Conservation (phyloP, 1,140 invertebrate species). For the Psilanteris sp. region DNA sequence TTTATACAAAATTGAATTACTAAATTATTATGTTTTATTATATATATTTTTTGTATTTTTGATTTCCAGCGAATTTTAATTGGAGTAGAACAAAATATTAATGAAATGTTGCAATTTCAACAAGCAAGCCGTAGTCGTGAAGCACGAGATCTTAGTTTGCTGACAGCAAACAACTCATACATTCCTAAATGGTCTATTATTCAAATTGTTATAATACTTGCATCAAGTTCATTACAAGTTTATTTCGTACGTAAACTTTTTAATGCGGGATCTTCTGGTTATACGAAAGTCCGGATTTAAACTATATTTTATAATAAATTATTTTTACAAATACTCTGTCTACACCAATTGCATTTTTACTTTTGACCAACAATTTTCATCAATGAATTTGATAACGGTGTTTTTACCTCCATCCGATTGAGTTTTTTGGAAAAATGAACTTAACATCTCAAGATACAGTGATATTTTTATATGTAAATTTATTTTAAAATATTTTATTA, state of each 20-base stretch:
- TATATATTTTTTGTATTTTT: not conserved
- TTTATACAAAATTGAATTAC: no score
- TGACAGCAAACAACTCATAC: constrained; percentile 91
- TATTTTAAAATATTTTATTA: not conserved
- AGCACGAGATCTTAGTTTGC: constrained; percentile 89
- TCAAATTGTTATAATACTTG: constrained; percentile 90
- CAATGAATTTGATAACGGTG: no score
- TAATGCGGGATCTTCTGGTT: constrained; percentile 85
- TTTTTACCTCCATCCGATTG: no score
- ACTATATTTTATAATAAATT: no score
- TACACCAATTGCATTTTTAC: no score
- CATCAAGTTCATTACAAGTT: constrained; percentile 89
- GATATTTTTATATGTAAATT: constrained; percentile 3
- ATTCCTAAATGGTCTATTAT: constrained; percentile 92
- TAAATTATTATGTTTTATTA: no score
- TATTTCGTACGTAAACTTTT: constrained; percentile 94
- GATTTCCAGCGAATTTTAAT: constrained; percentile 85
- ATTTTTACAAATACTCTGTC: no score
- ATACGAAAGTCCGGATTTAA: constrained; percentile 82
- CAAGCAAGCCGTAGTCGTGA: constrained; percentile 88
- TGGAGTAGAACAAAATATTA: constrained; percentile 90
- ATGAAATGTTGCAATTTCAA: constrained; percentile 91
- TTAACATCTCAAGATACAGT: no score
- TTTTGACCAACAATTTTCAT: no score
- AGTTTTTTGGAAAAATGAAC: no score